Evolutionary conservation across 1,140 invertebrate genomes (phyloP).

Genomic region (Manduca sexta): DNA sequence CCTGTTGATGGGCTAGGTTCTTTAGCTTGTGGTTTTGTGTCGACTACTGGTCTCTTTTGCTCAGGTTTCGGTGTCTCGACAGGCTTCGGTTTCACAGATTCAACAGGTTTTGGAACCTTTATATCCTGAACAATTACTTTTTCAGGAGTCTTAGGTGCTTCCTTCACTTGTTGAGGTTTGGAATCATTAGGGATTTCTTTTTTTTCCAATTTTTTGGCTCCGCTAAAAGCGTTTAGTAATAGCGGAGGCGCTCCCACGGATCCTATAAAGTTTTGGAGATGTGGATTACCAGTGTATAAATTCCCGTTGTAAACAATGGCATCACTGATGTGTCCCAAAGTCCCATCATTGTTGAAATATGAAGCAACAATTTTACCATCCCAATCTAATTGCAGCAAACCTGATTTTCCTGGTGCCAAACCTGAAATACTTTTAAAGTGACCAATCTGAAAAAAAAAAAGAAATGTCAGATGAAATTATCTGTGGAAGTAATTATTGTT

Average conservation of each 20-base stretch:
- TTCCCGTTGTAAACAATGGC: conserved; percentile 75
- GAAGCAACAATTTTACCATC: conserved; percentile 79
- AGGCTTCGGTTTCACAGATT: conserved; percentile 13
- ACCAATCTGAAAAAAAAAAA: conserved; percentile 67
- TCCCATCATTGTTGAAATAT: conserved; percentile 73
- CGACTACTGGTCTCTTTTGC: neutral
- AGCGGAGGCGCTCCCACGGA: conserved; percentile 72
- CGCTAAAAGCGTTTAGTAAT: conserved; percentile 68
- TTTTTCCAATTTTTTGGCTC: conserved; percentile 8
- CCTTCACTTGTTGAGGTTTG: conserved; percentile 5
- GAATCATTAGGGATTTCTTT: conserved; percentile 10
- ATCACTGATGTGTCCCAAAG: conserved; percentile 73
- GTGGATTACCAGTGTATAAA: conserved; percentile 78
- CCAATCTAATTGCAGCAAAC: conserved; percentile 77
- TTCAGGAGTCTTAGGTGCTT: neutral
- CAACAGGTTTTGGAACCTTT: conserved; percentile 1
- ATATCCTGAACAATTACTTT: conserved; percentile 9
- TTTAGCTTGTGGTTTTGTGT: neutral
- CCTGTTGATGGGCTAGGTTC: neutral
- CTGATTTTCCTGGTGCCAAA: conserved; percentile 47
- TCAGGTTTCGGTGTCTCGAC: conserved; percentile 1
- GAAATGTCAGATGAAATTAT: neutral
- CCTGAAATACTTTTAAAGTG: conserved; percentile 45
- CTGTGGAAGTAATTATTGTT: neutral
- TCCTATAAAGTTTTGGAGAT: conserved; percentile 76